phyloP scores from a whole-genome alignment of 2,888 invertebrate species.

The Linnaemya tessellans region DNA sequence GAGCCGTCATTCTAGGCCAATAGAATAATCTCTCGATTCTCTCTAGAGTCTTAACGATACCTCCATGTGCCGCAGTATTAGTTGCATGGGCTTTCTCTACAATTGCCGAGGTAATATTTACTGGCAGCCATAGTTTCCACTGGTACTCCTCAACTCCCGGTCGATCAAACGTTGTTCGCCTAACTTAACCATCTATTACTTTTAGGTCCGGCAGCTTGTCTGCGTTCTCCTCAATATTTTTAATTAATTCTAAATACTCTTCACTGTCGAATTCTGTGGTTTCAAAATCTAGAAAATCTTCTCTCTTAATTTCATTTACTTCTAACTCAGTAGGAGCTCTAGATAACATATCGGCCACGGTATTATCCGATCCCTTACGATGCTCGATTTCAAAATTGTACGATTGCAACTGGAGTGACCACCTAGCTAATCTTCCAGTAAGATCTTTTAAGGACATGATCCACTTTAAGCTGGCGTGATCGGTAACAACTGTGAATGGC shows the following conservation, averaged over 20 bases:
- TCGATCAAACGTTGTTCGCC: too few species aligned
- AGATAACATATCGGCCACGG: not conserved
- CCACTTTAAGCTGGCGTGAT: not conserved
- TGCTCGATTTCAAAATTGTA: too few species aligned
- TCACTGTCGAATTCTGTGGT: too few species aligned
- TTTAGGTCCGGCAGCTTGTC: conserved; percentile 70
- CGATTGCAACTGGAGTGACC: too few species aligned
- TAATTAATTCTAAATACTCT: conserved; percentile 11
- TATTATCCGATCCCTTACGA: not conserved
- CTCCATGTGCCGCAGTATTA: conserved; percentile 17
- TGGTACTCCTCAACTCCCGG: not conserved
- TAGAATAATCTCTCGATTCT: conserved; percentile 24
- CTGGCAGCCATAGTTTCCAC: conserved; percentile 47
- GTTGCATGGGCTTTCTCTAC: conserved; percentile 42
- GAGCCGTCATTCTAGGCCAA: conserved; percentile 43
- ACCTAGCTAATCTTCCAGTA: not conserved
- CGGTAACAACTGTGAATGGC: too few species aligned
- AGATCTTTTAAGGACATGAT: not conserved
- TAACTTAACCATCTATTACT: not conserved
- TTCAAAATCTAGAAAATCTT: not conserved
- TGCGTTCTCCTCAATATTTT: conserved; percentile 13
- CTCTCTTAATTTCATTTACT: not conserved
- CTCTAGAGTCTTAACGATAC: conserved; percentile 22
- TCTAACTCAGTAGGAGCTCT: not conserved
- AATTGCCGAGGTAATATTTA: not conserved